A percentile compares a stretch with the other conserved stretches of the same genome.
phyloP scores from a whole-genome alignment of 2,888 invertebrate genomes.

The Parnassius glacialis region DNA sequence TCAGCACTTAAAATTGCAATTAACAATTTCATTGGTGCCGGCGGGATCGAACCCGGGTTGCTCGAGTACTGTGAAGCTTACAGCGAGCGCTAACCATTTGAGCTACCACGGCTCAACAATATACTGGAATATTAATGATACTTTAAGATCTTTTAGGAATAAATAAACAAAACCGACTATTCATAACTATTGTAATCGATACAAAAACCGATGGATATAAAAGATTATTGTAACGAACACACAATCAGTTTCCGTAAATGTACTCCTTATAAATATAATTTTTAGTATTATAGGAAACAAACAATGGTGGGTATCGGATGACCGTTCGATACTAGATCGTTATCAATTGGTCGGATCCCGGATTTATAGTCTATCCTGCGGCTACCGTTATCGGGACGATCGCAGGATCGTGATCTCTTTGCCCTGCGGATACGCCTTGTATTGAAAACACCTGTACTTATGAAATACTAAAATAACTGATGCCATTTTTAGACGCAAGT shows the following conservation, averaged over 20 bases:
- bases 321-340: constrained; percentile 48
- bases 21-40: no score
- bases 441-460: constrained; percentile 17
- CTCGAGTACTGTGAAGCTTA: no score
- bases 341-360: constrained; percentile 51
- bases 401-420: constrained; percentile 22
- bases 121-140: no score
- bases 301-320: constrained; percentile 56
- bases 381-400: constrained; percentile 49
- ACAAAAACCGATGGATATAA: no score
- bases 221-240: no score
- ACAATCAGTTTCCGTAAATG: constrained; percentile 6
- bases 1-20: no score
- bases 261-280: constrained; percentile 24
- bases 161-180: no score
- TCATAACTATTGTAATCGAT: no score
- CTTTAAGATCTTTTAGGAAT: no score
- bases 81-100: no score
- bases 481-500: background rate
- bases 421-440: background rate
- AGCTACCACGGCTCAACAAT: no score
- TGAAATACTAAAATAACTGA: constrained; percentile 1
- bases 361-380: constrained; percentile 50
- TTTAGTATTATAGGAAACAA: constrained; percentile 40
- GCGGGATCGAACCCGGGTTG: no score